phyloP scores from a whole-genome alignment of 1,140 invertebrate species.

The Cyrtorhinus lividipennis region DNA sequence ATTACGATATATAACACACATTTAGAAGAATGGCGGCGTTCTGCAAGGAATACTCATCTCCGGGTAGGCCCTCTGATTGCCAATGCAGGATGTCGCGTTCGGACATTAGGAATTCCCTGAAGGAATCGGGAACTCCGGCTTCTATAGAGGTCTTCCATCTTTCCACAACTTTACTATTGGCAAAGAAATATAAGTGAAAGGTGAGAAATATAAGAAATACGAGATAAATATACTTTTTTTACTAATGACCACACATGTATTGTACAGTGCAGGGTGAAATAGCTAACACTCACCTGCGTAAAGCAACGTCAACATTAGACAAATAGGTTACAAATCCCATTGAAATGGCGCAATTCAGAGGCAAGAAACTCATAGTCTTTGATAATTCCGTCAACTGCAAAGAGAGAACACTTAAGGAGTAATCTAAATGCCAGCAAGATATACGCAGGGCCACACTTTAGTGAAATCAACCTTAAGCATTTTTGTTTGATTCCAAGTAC shows the following conservation, averaged over 20 bases:
- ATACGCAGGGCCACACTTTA: too few species aligned
- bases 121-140: slow-evolving; percentile 37
- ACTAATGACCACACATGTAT: too few species aligned
- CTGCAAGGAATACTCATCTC: slow-evolving; percentile 62
- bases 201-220: too few species aligned
- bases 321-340: not conserved
- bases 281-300: not conserved
- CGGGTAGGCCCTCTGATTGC: slow-evolving; percentile 70
- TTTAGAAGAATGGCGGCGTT: slow-evolving; percentile 68
- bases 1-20: too few species aligned
- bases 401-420: too few species aligned
- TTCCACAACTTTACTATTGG: not conserved
- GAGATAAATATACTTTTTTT: too few species aligned
- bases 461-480: too few species aligned
- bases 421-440: too few species aligned
- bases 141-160: not conserved
- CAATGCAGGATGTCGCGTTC: slow-evolving; percentile 73
- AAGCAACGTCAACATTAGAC: not conserved
- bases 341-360: not conserved
- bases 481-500: too few species aligned
- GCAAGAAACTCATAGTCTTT: slow-evolving; percentile 29
- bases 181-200: not conserved
- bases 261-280: not conserved
- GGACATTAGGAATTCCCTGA: slow-evolving; percentile 50
- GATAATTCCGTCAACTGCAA: slow-evolving; percentile 41